A percentile compares a stretch with the other conserved stretches of the same genome.
These are phyloP conservation scores for Oncorhynchus kisutch DNA, from an alignment of 2,113 vertebrate species.

Conservation along the genomic window DNA sequence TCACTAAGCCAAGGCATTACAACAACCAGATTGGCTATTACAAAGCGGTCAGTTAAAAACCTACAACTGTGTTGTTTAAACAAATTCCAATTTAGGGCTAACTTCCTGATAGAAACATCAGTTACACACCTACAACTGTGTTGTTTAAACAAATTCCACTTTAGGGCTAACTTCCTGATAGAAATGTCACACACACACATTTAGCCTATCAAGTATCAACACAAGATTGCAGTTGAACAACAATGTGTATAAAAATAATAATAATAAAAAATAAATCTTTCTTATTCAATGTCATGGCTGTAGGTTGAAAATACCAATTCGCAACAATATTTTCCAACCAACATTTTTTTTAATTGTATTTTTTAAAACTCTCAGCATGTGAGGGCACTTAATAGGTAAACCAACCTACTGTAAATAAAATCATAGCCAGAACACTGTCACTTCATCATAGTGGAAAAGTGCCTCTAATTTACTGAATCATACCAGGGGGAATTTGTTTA, in stretches of 20 bases:
- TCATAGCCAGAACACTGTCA: conserved; percentile 41
- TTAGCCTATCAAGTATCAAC: too few relatives aligned
- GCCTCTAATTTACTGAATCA: conserved; percentile 60
- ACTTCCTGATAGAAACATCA: background rate
- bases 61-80: background rate
- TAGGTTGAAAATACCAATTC: too few relatives aligned
- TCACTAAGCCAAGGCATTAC: conserved; percentile 25
- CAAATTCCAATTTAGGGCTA: background rate
- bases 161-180: background rate
- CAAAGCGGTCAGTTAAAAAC: background rate
- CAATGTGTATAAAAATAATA: too few relatives aligned
- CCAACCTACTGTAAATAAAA: background rate
- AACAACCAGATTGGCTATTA: conserved; percentile 27
- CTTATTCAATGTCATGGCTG: background rate
- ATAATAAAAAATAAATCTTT: too few relatives aligned
- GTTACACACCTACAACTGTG: background rate
- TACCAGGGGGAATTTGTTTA: conserved; percentile 30
- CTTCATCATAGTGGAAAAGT: conserved; percentile 54
- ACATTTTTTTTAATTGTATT: conserved; percentile 47
- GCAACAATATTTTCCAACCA: conserved; percentile 34
- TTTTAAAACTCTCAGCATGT: background rate
- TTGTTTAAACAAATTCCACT: background rate
- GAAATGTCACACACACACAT: background rate
- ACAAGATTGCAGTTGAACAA: too few relatives aligned
- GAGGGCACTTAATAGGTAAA: conserved; percentile 24